phyloP scores from a whole-genome alignment of 2,888 invertebrate species.

The Drosophila mulleri region DNA sequence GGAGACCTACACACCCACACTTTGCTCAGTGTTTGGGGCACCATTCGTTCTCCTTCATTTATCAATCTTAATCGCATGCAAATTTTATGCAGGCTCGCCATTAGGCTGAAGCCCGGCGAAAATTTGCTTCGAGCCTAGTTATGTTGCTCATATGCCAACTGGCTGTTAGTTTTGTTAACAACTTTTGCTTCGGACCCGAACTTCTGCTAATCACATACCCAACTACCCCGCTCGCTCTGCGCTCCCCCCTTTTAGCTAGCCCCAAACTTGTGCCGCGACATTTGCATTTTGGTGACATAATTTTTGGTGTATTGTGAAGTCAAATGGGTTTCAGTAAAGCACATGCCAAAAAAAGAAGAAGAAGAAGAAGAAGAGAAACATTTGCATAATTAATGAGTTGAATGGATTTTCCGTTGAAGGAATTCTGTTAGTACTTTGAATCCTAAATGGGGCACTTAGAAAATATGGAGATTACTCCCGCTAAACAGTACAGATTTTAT shows the following conservation, averaged over 20 bases:
- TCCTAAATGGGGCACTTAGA: slow-evolving; percentile 20
- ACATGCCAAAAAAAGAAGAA: slow-evolving; percentile 26
- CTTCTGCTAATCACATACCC: slow-evolving; percentile 65
- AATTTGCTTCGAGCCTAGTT: slow-evolving; percentile 55
- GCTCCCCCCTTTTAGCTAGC: slow-evolving; percentile 8
- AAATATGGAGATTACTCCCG: slow-evolving; percentile 19
- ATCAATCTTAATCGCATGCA: slow-evolving; percentile 75
- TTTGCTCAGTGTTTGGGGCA: too few relatives aligned
- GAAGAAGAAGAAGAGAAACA: slow-evolving; percentile 38
- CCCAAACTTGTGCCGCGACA: slow-evolving; percentile 44
- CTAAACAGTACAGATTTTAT: slow-evolving; percentile 7
- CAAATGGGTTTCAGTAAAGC: slow-evolving; percentile 23
- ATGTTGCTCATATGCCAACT: slow-evolving; percentile 56
- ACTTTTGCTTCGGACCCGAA: slow-evolving; percentile 48
- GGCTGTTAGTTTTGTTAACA: slow-evolving; percentile 71
- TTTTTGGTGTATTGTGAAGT: slow-evolving; percentile 57
- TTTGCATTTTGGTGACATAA: slow-evolving; percentile 75
- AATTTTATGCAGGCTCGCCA: slow-evolving; percentile 73
- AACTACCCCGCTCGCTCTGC: background rate
- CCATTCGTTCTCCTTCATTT: slow-evolving; percentile 39
- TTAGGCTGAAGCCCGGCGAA: slow-evolving; percentile 47
- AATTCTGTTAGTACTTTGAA: slow-evolving; percentile 44
- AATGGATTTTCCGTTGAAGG: slow-evolving; percentile 21
- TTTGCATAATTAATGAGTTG: slow-evolving; percentile 73
- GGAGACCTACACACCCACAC: background rate